phyloP scores from a whole-genome alignment of 1,140 invertebrate species.

The Trichonephila inaurata region DNA sequence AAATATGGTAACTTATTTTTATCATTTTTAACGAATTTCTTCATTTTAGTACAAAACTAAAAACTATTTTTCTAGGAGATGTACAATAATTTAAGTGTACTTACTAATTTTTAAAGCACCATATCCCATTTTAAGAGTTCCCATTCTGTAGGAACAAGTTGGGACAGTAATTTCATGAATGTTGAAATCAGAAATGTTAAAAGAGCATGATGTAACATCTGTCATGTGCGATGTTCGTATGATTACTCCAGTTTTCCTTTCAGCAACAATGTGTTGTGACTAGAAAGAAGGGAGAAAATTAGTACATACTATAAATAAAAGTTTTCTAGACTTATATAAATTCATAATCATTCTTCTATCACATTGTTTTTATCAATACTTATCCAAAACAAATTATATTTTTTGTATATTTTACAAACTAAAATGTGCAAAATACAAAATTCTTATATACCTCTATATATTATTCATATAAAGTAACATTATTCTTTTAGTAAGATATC shows the following conservation, averaged over 20 bases:
- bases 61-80: neutral
- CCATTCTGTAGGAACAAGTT: slow-evolving; percentile 97
- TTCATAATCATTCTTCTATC: neutral
- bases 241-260: slow-evolving; percentile 50
- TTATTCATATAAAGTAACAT: no score
- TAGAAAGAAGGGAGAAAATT: slow-evolving; percentile 23
- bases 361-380: neutral
- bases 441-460: no score
- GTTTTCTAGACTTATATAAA: no score
- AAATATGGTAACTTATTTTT: no score
- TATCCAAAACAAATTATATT: no score
- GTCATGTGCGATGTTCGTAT: neutral
- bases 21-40: no score
- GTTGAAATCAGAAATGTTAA: slow-evolving; percentile 78
- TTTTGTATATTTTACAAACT: no score
- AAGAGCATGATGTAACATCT: slow-evolving; percentile 32
- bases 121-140: slow-evolving; percentile 90
- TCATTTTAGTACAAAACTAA: no score
- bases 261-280: slow-evolving; percentile 55
- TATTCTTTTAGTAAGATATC: no score
- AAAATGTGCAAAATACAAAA: no score
- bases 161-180: slow-evolving; percentile 93
- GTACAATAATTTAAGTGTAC: slow-evolving; percentile 71
- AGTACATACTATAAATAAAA: neutral
- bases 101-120: slow-evolving; percentile 91